These are phyloP conservation scores for Epiblema foenella DNA, from an alignment of 2,888 invertebrate species.

Conservation along the genomic window DNA sequence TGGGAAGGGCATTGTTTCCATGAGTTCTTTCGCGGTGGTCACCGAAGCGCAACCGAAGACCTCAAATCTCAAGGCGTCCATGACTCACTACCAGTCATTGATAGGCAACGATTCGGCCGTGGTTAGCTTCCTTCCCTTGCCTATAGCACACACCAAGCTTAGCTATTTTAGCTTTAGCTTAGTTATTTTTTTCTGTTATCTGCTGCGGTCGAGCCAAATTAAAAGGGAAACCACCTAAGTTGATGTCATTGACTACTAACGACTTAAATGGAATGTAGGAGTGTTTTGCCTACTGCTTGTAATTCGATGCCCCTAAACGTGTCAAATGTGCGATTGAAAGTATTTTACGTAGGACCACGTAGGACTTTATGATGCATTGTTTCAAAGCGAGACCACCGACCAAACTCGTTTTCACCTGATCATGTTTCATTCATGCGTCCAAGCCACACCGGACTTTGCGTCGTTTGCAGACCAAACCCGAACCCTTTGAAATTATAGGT, in stretches of 20 bases:
- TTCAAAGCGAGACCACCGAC: constrained; percentile 55
- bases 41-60: constrained; percentile 69
- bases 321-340: constrained; percentile 46
- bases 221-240: background rate
- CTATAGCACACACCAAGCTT: constrained; percentile 10
- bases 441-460: background rate
- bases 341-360: constrained; percentile 48
- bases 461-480: constrained; percentile 11
- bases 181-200: constrained; percentile 18
- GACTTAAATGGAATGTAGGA: background rate
- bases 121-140: constrained; percentile 19
- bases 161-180: constrained; percentile 26
- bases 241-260: constrained; percentile 4
- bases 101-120: constrained; percentile 34
- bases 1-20: constrained; percentile 72
- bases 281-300: background rate
- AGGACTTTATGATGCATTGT: constrained; percentile 64
- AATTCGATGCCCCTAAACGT: constrained; percentile 36
- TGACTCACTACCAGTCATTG: constrained; percentile 57
- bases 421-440: constrained; percentile 61
- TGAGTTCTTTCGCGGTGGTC: constrained; percentile 62
- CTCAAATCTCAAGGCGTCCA: constrained; percentile 55
- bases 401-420: constrained; percentile 64
- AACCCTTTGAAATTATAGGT: constrained; percentile 6
- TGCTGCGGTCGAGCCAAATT: constrained; percentile 1